Evolutionary conservation across 1,140 invertebrate genomes (phyloP).

Genomic region (Parapsyche elsis): DNA sequence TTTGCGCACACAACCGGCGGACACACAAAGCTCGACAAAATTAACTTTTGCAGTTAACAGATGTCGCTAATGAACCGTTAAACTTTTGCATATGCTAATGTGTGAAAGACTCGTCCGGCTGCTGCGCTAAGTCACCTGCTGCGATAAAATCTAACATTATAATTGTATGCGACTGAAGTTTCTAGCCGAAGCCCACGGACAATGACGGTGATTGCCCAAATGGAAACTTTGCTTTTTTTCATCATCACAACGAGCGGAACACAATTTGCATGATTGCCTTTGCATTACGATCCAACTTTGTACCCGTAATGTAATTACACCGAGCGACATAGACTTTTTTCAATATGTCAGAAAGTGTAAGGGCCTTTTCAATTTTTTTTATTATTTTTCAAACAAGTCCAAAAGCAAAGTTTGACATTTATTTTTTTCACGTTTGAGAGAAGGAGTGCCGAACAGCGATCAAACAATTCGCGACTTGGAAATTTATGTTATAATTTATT

Average conservation of each 20-base stretch:
- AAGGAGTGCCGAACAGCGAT: not conserved
- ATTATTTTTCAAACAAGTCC: too few relatives aligned
- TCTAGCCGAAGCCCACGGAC: not conserved
- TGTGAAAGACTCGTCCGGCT: conserved; percentile 11
- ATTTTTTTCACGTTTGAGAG: not conserved
- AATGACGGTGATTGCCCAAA: conserved; percentile 19
- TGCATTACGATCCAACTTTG: conserved; percentile 2
- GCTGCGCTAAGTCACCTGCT: conserved; percentile 36
- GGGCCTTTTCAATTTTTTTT: too few relatives aligned
- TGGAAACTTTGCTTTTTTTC: conserved; percentile 24
- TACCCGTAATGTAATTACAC: not conserved
- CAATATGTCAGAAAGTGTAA: too few relatives aligned
- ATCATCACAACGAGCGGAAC: conserved; percentile 18
- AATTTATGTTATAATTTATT: not conserved
- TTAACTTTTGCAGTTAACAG: conserved; percentile 45
- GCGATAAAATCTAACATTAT: conserved; percentile 38
- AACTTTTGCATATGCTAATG: conserved; percentile 47
- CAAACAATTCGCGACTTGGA: not conserved
- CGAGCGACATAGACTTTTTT: not conserved
- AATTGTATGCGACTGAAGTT: conserved; percentile 36
- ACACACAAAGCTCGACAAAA: not conserved
- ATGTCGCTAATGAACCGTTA: conserved; percentile 46
- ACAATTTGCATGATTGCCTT: conserved; percentile 30
- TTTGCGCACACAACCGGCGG: not conserved
- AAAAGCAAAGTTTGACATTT: conserved; percentile 21